Base-by-base conservation (phyloP, 1,140 invertebrate genomes). In the Brachionus koreanus region DNA sequence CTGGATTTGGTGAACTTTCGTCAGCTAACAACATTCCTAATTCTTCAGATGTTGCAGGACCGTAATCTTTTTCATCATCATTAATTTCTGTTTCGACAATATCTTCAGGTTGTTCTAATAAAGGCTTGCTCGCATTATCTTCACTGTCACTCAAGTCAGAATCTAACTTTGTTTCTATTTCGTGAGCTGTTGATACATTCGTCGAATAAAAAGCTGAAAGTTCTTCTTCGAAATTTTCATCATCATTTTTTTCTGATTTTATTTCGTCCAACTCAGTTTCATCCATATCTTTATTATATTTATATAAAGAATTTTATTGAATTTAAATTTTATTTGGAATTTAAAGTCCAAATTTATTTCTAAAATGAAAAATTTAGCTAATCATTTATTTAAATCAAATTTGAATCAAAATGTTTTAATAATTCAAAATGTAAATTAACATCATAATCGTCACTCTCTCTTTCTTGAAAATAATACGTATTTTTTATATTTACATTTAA, bases 271-370 rank as follows among this genome's bases (percentile, higher is more conserved):
- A 25, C 43, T 16, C 9, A 25, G 43, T 46, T 4, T 74, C 69
- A 46, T 74, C 69, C 69, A 74, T 74, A 29, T 67, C 63, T 67
- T n/a, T n/a, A n/a, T n/a, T n/a, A n/a, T n/a, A n/a, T n/a, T n/a
- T n/a, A n/a, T n/a, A n/a, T n/a, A n/a, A n/a, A n/a, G n/a, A 23
- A 25, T 0, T 7, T 16, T 19, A 61, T n/a, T n/a, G n/a, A n/a
- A n/a, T n/a, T n/a, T n/a, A 61, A 61, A 29, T 46, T 46, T n/a
- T 46, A 46, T 0, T 43, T 10, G 69, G 42, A 46, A 4, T 74
- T 46, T 74, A 25, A 74, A 43, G 69, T 46, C 69, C 69, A 74
- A 29, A 46, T 43, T 25, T 0, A 19, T 16, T 49, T 49, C 16
- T 42, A 76, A 76, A 46, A 46, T 13, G 7, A 4, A 49, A 76